A percentile compares a stretch with the other conserved stretches of the same genome.
Evolutionary conservation across 1,140 invertebrate genomes (phyloP).

Genomic region (Latrodectus geometricus): DNA sequence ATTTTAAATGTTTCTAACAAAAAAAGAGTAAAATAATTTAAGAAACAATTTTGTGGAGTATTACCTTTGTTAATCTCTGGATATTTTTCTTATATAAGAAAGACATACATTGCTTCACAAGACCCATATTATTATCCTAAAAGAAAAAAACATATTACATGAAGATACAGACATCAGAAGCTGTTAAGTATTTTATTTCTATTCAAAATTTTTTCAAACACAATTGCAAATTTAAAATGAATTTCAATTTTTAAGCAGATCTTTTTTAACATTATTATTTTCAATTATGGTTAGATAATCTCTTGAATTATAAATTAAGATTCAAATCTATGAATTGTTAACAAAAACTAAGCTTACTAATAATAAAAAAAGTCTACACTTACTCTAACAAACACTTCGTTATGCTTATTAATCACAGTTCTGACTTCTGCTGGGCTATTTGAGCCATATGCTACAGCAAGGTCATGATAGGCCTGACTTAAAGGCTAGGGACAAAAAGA

Average conservation of each 20-base stretch:
- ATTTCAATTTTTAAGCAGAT: too few species aligned
- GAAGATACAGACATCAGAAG: constrained; percentile 6
- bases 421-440: constrained; percentile 80
- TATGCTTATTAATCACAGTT: constrained; percentile 78
- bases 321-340: neutral
- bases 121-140: constrained; percentile 79
- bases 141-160: constrained; percentile 48
- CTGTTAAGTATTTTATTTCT: neutral
- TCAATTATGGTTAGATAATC: too few species aligned
- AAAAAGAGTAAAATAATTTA: too few species aligned
- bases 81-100: constrained; percentile 97
- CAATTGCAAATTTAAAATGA: neutral
- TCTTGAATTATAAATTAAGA: too few species aligned
- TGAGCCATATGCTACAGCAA: constrained; percentile 83
- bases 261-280: too few species aligned
- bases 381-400: constrained; percentile 79
- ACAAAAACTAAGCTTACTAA: neutral
- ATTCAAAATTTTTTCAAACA: neutral
- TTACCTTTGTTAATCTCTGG: constrained; percentile 89
- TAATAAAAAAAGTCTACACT: constrained; percentile 41
- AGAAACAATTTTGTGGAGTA: too few species aligned
- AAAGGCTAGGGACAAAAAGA: constrained; percentile 73
- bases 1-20: too few species aligned
- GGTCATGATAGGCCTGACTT: constrained; percentile 89
- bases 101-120: constrained; percentile 81